Evolutionary conservation across 1,140 invertebrate genomes (phyloP), one percentile per base, ranked within the genome.

Genomic region (Trachymyrmex septentrionalis): DNA sequence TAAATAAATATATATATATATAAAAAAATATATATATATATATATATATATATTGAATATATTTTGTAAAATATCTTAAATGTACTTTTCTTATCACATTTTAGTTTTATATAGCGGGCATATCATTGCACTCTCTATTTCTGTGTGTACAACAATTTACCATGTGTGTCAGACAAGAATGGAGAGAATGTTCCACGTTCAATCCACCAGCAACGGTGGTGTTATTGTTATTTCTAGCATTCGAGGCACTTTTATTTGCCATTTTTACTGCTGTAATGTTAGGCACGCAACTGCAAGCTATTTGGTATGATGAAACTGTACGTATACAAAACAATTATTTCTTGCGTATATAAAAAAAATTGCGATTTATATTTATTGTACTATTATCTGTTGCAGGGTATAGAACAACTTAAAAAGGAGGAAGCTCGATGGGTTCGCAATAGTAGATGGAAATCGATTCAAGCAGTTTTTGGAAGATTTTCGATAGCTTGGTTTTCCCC

Each of bases 211-310:
- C 98, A 2, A 99, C 99, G 0, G 99, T 99, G 44, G 97, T 99
- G 24, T 96, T 99, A 66, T 95, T 99, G 19, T 96, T 99, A 72
- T 99, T 99, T 93, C 96, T 99, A 21, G 98, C 99, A 38, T 99
- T 99, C 93, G 99, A 99, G 95, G 98, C 98, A 0, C 96, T 99
- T 30, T 96, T 99, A 21, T 99, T 99, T 96, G 98, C 99, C 19
- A 99, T 99, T 90, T 99, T 99, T 95, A 99, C 99, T 6, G 97
- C 97, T 44, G 99, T 99, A 10, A 99, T 99, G 99, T 97, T 99
- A 91, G 98, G 98, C 50, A 99, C 99, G 1, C 99, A 99, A 95
- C 95, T 99, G n/a, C 98, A 99, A 94, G 99, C 99, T 14, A 99
- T 99, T 93, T 99, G 99, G 96, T 98, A 98, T 93, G 99, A 99